phyloP scores from a whole-genome alignment of 2,888 invertebrate genomes.

The Cerceris rybyensis region DNA sequence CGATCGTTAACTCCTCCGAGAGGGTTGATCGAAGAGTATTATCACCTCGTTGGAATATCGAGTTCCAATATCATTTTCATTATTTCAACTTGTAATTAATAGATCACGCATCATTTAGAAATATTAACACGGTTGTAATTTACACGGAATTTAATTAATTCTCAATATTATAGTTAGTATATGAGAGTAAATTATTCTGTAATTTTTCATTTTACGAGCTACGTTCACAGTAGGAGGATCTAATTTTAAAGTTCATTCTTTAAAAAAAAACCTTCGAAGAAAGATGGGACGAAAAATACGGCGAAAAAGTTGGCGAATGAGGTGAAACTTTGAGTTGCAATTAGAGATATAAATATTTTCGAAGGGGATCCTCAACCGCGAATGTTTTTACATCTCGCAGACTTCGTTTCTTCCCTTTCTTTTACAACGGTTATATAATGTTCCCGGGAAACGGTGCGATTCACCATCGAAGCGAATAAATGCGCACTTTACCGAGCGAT shows the following conservation, averaged over 20 bases:
- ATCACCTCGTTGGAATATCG: no score
- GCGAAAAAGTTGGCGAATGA: not conserved
- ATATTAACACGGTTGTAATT: no score
- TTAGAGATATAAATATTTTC: conserved; percentile 2
- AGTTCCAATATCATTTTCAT: no score
- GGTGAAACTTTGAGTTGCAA: not conserved
- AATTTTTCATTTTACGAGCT: no score
- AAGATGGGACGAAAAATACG: not conserved
- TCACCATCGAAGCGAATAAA: conserved; percentile 17
- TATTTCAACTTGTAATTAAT: no score
- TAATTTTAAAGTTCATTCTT: no score
- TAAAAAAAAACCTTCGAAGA: not conserved
- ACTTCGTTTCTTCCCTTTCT: not conserved
- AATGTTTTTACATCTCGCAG: not conserved
- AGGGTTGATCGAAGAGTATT: no score
- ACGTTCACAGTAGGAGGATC: no score
- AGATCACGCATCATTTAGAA: no score
- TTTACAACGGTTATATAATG: not conserved
- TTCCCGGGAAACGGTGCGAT: not conserved
- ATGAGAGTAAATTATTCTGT: no score
- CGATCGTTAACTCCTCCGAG: conserved; percentile 14
- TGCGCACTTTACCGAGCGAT: conserved; percentile 13
- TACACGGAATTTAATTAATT: no score
- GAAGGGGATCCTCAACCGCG: not conserved
- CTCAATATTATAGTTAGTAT: no score